phyloP scores from a whole-genome alignment of 2,113 vertebrate species.

The Daboia siamensis region DNA sequence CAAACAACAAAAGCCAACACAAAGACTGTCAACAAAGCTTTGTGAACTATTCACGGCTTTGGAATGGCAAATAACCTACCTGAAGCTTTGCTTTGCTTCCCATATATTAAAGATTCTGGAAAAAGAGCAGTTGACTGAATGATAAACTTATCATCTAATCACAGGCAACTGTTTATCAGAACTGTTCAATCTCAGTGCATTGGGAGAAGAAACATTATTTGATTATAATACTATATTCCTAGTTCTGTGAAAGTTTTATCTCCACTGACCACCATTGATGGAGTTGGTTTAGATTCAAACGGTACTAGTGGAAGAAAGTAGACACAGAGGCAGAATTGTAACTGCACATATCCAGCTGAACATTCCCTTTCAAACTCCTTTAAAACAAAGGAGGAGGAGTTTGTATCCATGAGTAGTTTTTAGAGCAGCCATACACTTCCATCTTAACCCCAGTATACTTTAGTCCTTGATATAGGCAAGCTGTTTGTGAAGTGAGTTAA shows the following conservation, averaged over 20 bases:
- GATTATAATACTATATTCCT: background rate
- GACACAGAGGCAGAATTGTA: background rate
- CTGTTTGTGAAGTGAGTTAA: too few species aligned
- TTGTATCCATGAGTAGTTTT: background rate
- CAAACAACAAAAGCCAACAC: background rate
- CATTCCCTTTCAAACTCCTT: background rate
- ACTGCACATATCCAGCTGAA: background rate
- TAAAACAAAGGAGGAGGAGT: background rate
- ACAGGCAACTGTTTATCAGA: background rate
- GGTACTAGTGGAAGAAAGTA: background rate
- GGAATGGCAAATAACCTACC: background rate
- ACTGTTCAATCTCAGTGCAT: background rate
- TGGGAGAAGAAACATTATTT: background rate
- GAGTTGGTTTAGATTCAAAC: background rate
- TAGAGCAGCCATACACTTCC: background rate
- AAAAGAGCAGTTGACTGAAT: background rate
- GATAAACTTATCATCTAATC: background rate
- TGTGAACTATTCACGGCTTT: background rate
- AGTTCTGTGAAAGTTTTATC: background rate
- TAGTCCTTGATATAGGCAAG: too few species aligned
- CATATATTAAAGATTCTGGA: background rate
- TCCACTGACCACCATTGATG: background rate
- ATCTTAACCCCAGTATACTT: background rate
- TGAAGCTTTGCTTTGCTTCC: background rate
- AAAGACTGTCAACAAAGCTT: background rate